Conservation (phyloP, 2,888 invertebrate genomes). For the Dascillus cervinus region DNA sequence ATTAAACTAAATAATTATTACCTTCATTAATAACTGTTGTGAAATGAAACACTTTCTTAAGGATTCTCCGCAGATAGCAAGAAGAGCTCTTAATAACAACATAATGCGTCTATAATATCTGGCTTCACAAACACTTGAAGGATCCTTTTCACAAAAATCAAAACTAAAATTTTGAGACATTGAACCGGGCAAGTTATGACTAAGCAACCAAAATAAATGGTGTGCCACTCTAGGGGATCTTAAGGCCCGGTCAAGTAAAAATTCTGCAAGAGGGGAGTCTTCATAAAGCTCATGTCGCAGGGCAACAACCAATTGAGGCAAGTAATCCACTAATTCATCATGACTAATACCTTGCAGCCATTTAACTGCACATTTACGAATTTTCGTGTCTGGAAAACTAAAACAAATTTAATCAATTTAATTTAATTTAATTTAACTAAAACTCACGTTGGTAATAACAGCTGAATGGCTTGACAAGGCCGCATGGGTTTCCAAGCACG, state of each 20-base stretch:
- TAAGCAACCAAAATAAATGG: constrained; percentile 87
- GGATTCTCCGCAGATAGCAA: constrained; percentile 79
- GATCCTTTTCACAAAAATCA: constrained; percentile 44
- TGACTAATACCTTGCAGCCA: constrained; percentile 74
- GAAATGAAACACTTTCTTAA: constrained; percentile 70
- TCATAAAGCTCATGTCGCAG: constrained; percentile 87
- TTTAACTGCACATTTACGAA: constrained; percentile 75
- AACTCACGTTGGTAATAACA: constrained; percentile 81
- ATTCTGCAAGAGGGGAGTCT: constrained; percentile 74
- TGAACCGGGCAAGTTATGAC: constrained; percentile 73
- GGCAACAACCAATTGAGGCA: constrained; percentile 91
- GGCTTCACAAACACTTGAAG: constrained; percentile 59
- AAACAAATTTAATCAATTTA: constrained; percentile 15
- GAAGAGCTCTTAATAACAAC: constrained; percentile 77
- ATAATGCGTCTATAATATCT: constrained; percentile 71
- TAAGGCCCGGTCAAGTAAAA: constrained; percentile 75
- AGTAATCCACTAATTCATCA: constrained; percentile 83
- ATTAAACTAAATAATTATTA: constrained; percentile 30
- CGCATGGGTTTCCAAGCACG: constrained; percentile 78
- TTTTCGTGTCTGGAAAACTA: constrained; percentile 87
- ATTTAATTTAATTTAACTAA: constrained; percentile 3
- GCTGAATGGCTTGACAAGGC: constrained; percentile 84
- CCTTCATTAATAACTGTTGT: constrained; percentile 82
- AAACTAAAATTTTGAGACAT: constrained; percentile 46
- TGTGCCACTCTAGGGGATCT: constrained; percentile 88